Base-by-base conservation (phyloP, 1,140 invertebrate genomes). In the Apis laboriosa region DNA sequence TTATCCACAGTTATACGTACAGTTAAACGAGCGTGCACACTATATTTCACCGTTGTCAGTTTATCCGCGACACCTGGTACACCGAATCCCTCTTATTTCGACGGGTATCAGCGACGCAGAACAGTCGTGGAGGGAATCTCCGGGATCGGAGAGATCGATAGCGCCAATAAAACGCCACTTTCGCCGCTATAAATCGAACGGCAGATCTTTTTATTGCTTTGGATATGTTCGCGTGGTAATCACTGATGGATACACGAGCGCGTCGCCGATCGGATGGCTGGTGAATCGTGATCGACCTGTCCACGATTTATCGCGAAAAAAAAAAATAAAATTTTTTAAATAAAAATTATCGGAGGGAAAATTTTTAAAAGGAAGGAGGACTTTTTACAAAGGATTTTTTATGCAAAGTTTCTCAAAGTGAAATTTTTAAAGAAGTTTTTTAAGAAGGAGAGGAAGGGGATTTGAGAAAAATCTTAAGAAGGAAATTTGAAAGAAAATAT, bases 141-240 rank as follows among this genome's bases (percentile, higher is more conserved):
- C 71, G 53, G 74, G 73, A 70, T 82, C 73, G 55, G 21, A 34
- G 51, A 87, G 86, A 87, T 87, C 85, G 81, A 87, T 86, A 86
- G 74, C 66, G 72, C 58, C 81, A 82, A 87, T 87, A 87, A 87
- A 87, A 80, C 68, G 74, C 79, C 68, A 76, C 81, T 79, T 86
- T 84, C 81, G 74, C 7, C 66, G 64, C 73, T 76, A 77, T 83
- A 83, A 83, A 83, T 83, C 81, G 81, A 83, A 73, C 64, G 51
- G 12, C 15, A 67, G 56, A 55, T 66, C 64, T 64, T 86, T 43
- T 82, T 82, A 82, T 82, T 82, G 73, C 80, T 24, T 17, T 17
- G 75, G 28, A 78, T 77, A 49, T 63, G 71, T 78, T 77, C n/a
- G 49, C 67, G 53, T 11, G n/a, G 72, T 71, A 64, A 71, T 71